Percentiles rank a stretch among this genome's conserved stretches.
These are phyloP conservation scores for Thumatha senex DNA, from an alignment of 2,888 invertebrate genomes.

Conservation along the genomic window DNA sequence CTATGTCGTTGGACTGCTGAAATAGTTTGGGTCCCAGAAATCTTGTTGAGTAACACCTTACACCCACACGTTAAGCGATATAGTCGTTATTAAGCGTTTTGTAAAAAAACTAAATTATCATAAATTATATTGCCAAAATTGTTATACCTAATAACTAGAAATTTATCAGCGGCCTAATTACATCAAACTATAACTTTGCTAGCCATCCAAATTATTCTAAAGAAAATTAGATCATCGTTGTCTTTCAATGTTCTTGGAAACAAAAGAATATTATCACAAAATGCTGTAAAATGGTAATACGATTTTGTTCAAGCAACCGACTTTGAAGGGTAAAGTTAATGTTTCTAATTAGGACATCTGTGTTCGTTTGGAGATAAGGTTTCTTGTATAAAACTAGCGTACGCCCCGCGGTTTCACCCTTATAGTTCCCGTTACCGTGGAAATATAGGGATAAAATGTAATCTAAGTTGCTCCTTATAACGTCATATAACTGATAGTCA, in stretches of 20 bases:
- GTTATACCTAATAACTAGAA: not conserved
- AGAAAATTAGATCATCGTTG: conserved; percentile 8
- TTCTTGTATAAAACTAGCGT: not conserved
- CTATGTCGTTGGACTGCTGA: no score
- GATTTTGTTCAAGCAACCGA: not conserved
- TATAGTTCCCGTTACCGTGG: no score
- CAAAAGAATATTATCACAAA: not conserved
- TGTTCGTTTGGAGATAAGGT: not conserved
- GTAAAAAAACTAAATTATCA: no score
- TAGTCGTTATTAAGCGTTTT: no score
- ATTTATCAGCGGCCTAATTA: conserved; percentile 13
- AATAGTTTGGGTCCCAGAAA: no score
- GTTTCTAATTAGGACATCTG: not conserved
- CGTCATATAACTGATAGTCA: no score
- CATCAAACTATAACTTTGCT: conserved; percentile 5
- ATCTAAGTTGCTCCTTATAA: no score
- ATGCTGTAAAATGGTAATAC: not conserved
- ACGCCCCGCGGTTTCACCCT: no score
- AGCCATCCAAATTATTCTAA: conserved; percentile 2
- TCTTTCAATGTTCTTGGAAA: not conserved
- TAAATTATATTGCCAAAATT: no score
- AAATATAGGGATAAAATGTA: no score
- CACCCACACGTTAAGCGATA: no score
- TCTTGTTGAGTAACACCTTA: no score
- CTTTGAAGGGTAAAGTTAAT: not conserved